A percentile compares a stretch with the other conserved stretches of the same genome.
phyloP scores from a whole-genome alignment of 2,888 invertebrate genomes.

The Seira sanloemensis region DNA sequence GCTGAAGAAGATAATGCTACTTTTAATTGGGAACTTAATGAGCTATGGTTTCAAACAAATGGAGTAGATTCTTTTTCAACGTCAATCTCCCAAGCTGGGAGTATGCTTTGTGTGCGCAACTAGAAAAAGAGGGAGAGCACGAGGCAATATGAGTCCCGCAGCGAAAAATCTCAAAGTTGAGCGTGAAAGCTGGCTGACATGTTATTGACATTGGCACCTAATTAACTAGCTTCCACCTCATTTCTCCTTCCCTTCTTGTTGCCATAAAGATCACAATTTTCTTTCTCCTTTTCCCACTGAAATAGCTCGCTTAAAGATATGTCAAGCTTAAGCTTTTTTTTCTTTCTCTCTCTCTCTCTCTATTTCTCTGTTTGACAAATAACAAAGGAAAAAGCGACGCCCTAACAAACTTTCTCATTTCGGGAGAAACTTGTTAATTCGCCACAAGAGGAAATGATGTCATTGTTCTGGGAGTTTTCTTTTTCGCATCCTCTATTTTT shows the following conservation, averaged over 20 bases:
- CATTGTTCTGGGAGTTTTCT: not conserved
- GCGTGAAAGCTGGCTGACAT: not conserved
- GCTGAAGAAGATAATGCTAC: too few relatives aligned
- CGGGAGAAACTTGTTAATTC: not conserved
- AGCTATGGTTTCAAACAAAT: too few relatives aligned
- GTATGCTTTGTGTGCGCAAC: too few relatives aligned
- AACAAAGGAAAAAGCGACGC: not conserved
- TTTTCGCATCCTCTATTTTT: not conserved
- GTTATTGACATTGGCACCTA: conserved; percentile 32
- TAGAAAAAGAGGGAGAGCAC: too few relatives aligned
- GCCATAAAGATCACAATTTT: too few relatives aligned
- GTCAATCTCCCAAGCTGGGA: too few relatives aligned
- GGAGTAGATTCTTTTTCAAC: too few relatives aligned
- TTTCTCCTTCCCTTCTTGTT: not conserved
- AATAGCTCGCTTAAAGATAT: not conserved
- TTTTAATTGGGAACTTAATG: too few relatives aligned
- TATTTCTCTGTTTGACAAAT: not conserved
- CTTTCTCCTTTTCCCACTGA: not conserved
- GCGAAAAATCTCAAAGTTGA: not conserved
- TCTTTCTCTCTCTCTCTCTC: not conserved
- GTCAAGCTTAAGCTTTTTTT: not conserved
- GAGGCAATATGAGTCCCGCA: too few relatives aligned
- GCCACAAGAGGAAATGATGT: not conserved
- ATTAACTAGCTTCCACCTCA: conserved; percentile 33
- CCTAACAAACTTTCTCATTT: not conserved